Evolutionary conservation across 2,888 invertebrate genomes (phyloP), one percentile per base, ranked within the genome.

Genomic region (Tanytarsus gracilentus): DNA sequence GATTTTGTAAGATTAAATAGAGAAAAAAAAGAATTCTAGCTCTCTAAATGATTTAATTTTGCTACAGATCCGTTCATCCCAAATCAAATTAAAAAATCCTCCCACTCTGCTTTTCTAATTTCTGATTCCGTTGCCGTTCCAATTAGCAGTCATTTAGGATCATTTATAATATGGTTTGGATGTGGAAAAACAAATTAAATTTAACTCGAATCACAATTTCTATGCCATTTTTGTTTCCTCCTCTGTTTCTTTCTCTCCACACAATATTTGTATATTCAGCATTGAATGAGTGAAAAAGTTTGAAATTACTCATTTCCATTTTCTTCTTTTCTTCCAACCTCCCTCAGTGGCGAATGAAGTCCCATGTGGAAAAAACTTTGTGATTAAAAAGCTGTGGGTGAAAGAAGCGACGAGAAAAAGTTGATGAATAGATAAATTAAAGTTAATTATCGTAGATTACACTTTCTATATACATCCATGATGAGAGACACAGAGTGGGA

Each of bases 371-470:
- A 44, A 44, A 48, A 56, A 58, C 23, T 48, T 58, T 58, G 58
- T 48, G 48, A 55, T 55, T 55, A 55, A 55, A 55, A 55, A 55
- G 44, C 40, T 39, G 39, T 55, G 55, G 26, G 23, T 11, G 25
- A 36, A 25, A 14, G 23, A n/a, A 56, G 55, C 14, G 21, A 39
- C 7, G 25, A 36, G 6, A 25, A 58, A 40, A 58, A 58, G 44
- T 58, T 58, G 58, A 58, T 58, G 58, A 40, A 58, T 30, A 58
- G 44, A 58, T 58, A 58, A 58, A 58, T 58, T 58, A 58, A 58
- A 48, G 44, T 58, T 58, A 58, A 58, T 58, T 58, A 58, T 48
- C 58, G 58, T 48, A 58, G 58, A 58, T 58, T 58, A 58, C 58
- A 55, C 55, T 48, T 48, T 58, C 48, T 58, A 29, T 48, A 58